phyloP scores from a whole-genome alignment of 2,888 invertebrate genomes.

The Lordiphosa fenestrarum region DNA sequence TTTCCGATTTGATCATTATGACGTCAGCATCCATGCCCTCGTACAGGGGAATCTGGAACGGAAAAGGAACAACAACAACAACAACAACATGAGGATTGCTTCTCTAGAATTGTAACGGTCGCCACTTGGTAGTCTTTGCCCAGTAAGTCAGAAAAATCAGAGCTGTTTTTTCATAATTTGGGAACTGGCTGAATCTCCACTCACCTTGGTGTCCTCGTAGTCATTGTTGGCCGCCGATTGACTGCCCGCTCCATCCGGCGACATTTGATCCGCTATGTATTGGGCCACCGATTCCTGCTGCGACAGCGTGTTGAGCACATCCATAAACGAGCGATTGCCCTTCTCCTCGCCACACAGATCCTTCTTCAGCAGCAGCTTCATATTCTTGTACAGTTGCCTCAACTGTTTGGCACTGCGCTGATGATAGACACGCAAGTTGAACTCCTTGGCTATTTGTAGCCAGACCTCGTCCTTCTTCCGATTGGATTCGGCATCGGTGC shows the following conservation, averaged over 20 bases:
- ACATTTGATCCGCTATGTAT: slow-evolving; percentile 76
- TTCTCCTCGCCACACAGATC: slow-evolving; percentile 78
- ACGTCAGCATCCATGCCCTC: slow-evolving; percentile 78
- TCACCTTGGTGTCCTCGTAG: slow-evolving; percentile 79
- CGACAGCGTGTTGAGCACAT: slow-evolving; percentile 78
- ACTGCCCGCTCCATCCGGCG: slow-evolving; percentile 66
- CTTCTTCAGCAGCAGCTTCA: slow-evolving; percentile 79
- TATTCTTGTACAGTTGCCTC: slow-evolving; percentile 80
- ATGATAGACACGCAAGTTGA: slow-evolving; percentile 79
- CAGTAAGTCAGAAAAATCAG: background rate
- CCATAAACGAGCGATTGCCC: slow-evolving; percentile 77
- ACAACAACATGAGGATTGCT: too few relatives aligned
- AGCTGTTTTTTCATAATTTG: too few relatives aligned
- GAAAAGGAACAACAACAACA: too few relatives aligned
- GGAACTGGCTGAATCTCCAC: background rate
- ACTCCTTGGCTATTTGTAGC: slow-evolving; percentile 80
- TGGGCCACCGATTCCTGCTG: slow-evolving; percentile 78
- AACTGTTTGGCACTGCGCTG: slow-evolving; percentile 79
- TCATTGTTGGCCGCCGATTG: slow-evolving; percentile 52
- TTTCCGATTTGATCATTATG: slow-evolving; percentile 79
- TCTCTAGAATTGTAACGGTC: too few relatives aligned
- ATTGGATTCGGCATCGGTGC: slow-evolving; percentile 79
- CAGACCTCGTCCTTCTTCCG: slow-evolving; percentile 80
- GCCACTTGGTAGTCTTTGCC: too few relatives aligned
- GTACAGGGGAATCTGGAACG: slow-evolving; percentile 49